Evolutionary conservation across 2,113 vertebrate species (phyloP), one percentile per base, ranked within the genome.

Genomic region (Brachyistius frenatus): DNA sequence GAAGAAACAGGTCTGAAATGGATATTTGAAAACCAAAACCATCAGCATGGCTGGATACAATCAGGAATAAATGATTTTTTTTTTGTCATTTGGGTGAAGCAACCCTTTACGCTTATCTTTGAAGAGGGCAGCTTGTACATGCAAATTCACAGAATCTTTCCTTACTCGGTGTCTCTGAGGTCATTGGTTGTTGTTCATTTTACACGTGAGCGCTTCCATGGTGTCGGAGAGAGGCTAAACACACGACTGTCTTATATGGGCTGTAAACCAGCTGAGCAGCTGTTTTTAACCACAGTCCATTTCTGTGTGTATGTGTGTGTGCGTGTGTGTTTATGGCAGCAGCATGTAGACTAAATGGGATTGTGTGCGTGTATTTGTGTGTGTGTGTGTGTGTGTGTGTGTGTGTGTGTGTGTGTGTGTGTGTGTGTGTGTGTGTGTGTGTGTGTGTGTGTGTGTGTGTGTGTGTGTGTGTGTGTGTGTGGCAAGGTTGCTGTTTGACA

Each of bases 231-330:
- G 44, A 67, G 50, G 52, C 73, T 70, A 52, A 69, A 66, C 49
- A n/a, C 41, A 66, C 30, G 52, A 41, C 68, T 49, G 58, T 58
- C 55, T 83, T 78, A 81, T 89, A 80, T 74, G 65, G 57, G 46
- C 74, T 44, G 44, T 87, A 84, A 86, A 86, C 62, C 84, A 78
- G 64, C 78, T 61, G 76, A 70, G 66, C 81, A 74, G 63, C 66
- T 71, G 57, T 56, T 57, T 71, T 30, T 47, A 41, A 68, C 37
- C 68, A 55, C 61, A 78, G 30, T 69, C 53, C 61, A 39, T 35
- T 39, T 4, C n/a, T 32, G 65, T 47, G 57, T 39, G 58, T 2
- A 31, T 11, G 33, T 30, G 23, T 32, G n/a, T 61, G 50, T 35
- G 30, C 13, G 66, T 16, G 7, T 44, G 65, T 55, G 72, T 73